Percentiles rank a stretch among this genome's conserved stretches.
Evolutionary conservation across 2,797 vertebrate species (phyloP).

Genomic region (Sebastiscus albofasciatus): DNA sequence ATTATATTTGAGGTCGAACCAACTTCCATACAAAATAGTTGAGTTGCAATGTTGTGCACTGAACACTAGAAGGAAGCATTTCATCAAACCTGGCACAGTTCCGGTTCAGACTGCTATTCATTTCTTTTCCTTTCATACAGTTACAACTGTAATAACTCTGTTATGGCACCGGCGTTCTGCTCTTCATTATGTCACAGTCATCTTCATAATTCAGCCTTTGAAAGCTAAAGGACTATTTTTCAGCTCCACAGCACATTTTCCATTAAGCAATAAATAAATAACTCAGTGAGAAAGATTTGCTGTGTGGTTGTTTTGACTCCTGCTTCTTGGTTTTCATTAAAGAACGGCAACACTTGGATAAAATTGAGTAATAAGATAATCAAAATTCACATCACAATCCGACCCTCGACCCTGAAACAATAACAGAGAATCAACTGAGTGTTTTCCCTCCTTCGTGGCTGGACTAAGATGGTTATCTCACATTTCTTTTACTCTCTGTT

Average conservation of each 20-base stretch:
- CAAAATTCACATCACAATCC: not conserved
- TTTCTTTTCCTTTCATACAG: not conserved
- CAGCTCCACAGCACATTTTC: not conserved
- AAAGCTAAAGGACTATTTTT: not conserved
- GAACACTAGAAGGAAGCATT: conserved; percentile 57
- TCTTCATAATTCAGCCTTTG: not conserved
- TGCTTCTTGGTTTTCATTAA: not conserved
- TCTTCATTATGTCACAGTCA: not conserved
- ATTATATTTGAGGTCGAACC: not conserved
- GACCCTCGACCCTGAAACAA: not conserved
- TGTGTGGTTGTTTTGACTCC: not conserved
- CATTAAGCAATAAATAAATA: not conserved
- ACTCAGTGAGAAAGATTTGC: not conserved
- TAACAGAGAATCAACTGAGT: not conserved
- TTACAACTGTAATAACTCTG: not conserved
- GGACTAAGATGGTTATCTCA: not conserved
- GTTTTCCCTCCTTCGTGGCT: not conserved
- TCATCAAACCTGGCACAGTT: conserved; percentile 22
- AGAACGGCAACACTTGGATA: not conserved
- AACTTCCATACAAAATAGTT: not conserved
- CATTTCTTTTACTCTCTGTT: not conserved
- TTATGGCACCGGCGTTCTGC: not conserved
- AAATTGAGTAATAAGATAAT: not conserved
- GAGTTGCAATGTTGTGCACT: conserved; percentile 24
- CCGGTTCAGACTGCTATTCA: not conserved